phyloP scores from a whole-genome alignment of 2,797 vertebrate species.

The Lagocephalus sceleratus region DNA sequence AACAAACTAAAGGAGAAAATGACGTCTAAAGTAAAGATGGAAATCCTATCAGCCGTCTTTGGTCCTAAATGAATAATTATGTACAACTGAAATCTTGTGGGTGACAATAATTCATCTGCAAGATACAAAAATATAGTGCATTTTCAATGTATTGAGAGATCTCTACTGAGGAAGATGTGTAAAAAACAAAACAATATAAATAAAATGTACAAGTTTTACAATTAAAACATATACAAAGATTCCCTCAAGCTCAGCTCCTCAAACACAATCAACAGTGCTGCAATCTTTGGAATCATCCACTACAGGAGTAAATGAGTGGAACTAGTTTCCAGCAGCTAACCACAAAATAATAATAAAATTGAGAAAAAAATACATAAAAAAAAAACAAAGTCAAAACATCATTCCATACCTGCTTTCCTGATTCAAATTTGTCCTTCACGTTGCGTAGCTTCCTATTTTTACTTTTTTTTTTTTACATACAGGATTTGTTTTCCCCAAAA shows the following conservation, averaged over 20 bases:
- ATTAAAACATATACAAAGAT: conserved; percentile 95
- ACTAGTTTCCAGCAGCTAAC: conserved; percentile 58
- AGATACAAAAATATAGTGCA: conserved; percentile 99
- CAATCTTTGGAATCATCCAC: conserved; percentile 92
- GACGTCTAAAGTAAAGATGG: conserved; percentile 67
- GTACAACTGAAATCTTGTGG: conserved; percentile 94
- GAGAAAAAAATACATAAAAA: too few relatives aligned
- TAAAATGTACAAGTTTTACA: conserved; percentile 99
- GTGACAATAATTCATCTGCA: conserved; percentile 89
- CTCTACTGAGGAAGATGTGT: conserved; percentile 94
- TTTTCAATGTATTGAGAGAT: conserved; percentile 98
- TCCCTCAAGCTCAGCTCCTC: conserved; percentile 81
- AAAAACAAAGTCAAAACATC: conserved; percentile 37
- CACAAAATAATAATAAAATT: conserved; percentile 49
- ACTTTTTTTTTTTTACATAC: too few relatives aligned
- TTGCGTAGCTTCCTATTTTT: conserved; percentile 16
- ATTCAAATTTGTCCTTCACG: conserved; percentile 39
- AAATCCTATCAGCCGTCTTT: conserved; percentile 93
- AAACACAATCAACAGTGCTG: conserved; percentile 87
- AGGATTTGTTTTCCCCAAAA: conserved; percentile 35
- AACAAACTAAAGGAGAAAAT: conserved; percentile 76
- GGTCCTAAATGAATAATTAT: conserved; percentile 99
- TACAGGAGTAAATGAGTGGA: conserved; percentile 77
- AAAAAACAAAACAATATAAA: conserved; percentile 94
- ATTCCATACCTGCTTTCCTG: conserved; percentile 43